A percentile compares a stretch with the other conserved stretches of the same genome.
Evolutionary conservation across 64 coral and sea anemone species (phyloP).

Genomic region (Dendrophyllia cribrosa): DNA sequence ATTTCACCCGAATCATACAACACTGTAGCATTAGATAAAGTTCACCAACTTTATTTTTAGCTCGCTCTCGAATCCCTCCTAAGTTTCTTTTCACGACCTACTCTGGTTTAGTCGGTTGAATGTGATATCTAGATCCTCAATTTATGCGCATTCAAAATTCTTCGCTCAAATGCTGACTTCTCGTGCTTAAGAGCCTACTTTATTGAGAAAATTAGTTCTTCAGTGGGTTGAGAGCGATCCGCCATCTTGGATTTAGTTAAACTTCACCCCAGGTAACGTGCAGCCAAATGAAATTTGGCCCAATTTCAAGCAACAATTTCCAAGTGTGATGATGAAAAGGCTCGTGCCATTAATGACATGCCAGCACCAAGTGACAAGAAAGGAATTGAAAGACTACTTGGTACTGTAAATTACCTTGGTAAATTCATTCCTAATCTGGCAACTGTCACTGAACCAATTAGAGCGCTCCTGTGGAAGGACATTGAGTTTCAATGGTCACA

Average conservation of each 20-base stretch:
- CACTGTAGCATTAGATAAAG: conserved; percentile 44
- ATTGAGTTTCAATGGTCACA: conserved; percentile 60
- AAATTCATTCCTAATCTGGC: too few species aligned
- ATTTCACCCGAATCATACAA: conserved; percentile 21
- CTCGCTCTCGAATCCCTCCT: conserved; percentile 30
- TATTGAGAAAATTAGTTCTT: too few species aligned
- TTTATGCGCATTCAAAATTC: conserved; percentile 24
- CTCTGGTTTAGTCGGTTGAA: conserved; percentile 40
- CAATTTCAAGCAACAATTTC: not conserved
- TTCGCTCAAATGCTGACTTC: not conserved
- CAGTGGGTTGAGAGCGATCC: not conserved
- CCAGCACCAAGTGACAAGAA: too few species aligned
- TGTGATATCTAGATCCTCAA: conserved; percentile 52
- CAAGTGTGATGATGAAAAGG: too few species aligned
- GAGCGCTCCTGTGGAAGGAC: conserved; percentile 4
- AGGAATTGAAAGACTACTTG: too few species aligned
- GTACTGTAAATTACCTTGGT: too few species aligned
- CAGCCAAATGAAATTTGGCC: conserved; percentile 7
- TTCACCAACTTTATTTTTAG: conserved; percentile 45
- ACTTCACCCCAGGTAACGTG: not conserved
- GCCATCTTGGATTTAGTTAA: conserved; percentile 18
- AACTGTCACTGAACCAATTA: not conserved
- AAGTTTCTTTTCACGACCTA: conserved; percentile 44
- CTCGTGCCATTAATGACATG: too few species aligned
- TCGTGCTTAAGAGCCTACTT: not conserved